Evolutionary conservation across 2,113 vertebrate species (phyloP), one percentile per base, ranked within the genome.

Genomic region (Athene noctua): DNA sequence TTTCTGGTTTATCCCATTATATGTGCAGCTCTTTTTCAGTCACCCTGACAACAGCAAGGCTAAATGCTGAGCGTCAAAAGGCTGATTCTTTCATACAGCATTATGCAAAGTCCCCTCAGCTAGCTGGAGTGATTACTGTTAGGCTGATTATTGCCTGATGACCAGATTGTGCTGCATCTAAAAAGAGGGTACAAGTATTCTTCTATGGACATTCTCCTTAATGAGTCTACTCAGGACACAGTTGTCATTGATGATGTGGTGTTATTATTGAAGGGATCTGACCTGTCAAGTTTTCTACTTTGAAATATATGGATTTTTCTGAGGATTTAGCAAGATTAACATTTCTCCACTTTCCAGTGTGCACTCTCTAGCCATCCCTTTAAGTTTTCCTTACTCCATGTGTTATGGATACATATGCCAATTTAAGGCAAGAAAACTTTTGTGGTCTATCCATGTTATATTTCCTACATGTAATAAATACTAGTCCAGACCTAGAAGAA

Each of bases 131-230:
- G 91, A 90, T 95, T 95, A 67, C 80, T 85, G 86, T 52, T 49
- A 80, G 77, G 22, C 54, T 96, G 91, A 94, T 92, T 89, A 75
- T 68, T 87, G 83, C 80, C 91, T 96, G 92, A 97, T 91, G 92
- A 75, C 83, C 80, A 38, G 49, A 91, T 91, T 92, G 89, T 87
- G 94, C 91, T 91, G 38, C 17, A 4, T 29, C 73, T 75, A 49
- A 62, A 54, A 91, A n/a, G 84, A 74, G 9, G 38, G 25, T 46
- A 75, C 3, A 4, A 75, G 54, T 80, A 26, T 80, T 70, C 38
- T 92, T 83, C 46, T 46, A 1, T 38, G 46, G 65, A 4, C 21
- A 32, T 89, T 87, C 40, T 67, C 36, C 49, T 79, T 81, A 75
- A 85, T 61, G 66, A 82, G 40, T 63, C 71, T 57, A 55, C 79